These are phyloP conservation scores for Portevinia maculata DNA, from an alignment of 2,888 invertebrate genomes.

Conservation along the genomic window DNA sequence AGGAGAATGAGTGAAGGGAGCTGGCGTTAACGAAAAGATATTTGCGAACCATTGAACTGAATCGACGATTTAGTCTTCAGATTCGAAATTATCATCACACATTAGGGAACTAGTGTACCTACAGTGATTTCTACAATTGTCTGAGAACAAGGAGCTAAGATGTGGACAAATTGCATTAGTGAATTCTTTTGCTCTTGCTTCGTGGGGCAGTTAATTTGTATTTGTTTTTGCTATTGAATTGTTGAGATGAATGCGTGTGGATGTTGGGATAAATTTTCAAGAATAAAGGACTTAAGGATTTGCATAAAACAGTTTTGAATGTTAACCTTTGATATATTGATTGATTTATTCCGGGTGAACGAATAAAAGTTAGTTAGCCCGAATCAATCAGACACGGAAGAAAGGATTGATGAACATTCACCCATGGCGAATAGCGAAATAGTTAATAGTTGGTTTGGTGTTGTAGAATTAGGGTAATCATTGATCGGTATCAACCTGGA, in stretches of 20 bases:
- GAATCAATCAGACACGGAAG: not conserved
- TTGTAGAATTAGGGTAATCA: no score
- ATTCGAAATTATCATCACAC: conserved; percentile 19
- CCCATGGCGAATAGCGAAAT: no score
- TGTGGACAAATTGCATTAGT: conserved; percentile 32
- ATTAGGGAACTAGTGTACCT: conserved; percentile 8
- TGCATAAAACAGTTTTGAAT: not conserved
- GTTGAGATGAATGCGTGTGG: conserved; percentile 1
- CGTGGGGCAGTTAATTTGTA: not conserved
- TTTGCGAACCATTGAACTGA: conserved; percentile 51
- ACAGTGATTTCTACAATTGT: not conserved
- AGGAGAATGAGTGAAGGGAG: conserved; percentile 7
- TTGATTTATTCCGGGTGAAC: not conserved
- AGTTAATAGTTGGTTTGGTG: no score
- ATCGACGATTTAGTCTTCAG: conserved; percentile 31
- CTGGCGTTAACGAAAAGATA: conserved; percentile 1
- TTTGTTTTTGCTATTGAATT: not conserved
- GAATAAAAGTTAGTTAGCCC: not conserved
- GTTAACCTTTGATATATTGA: conserved; percentile 1
- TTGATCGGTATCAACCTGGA: no score
- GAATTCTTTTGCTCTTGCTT: conserved; percentile 4
- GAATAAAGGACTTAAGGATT: not conserved
- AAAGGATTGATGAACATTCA: not conserved
- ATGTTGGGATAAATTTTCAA: not conserved
- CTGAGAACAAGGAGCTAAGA: not conserved